Evolutionary conservation across 2,888 invertebrate species (phyloP).

Genomic region (Eupsilia transversa): DNA sequence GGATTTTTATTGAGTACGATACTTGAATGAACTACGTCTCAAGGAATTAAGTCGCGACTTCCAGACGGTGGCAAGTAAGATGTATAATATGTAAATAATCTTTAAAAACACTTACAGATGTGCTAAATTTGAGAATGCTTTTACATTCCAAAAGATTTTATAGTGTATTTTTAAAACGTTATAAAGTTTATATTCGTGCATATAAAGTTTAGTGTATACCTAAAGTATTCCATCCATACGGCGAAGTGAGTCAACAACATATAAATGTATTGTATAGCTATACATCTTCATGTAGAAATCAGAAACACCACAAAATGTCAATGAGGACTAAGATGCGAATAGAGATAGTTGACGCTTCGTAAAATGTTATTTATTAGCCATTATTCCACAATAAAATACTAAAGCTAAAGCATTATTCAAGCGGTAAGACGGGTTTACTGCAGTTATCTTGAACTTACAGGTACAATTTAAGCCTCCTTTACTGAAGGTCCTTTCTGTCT

Average conservation of each 20-base stretch:
- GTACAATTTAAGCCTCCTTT: not conserved
- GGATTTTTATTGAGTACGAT: not conserved
- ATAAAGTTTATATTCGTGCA: slow-evolving; percentile 34
- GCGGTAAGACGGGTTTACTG: no score
- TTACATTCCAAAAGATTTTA: slow-evolving; percentile 2
- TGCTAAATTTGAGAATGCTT: not conserved
- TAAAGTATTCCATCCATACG: slow-evolving; percentile 14
- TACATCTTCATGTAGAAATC: slow-evolving; percentile 11
- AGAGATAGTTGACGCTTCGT: slow-evolving; percentile 19
- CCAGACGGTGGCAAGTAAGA: not conserved
- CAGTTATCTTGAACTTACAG: no score
- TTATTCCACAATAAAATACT: not conserved
- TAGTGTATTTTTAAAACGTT: slow-evolving; percentile 22
- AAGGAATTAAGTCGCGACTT: not conserved
- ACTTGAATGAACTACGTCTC: not conserved
- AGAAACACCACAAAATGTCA: slow-evolving; percentile 14
- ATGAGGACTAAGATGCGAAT: slow-evolving; percentile 20
- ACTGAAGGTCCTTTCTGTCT: not conserved
- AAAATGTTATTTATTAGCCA: slow-evolving; percentile 15
- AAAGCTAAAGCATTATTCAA: not conserved
- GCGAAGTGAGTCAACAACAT: slow-evolving; percentile 41
- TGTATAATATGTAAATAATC: not conserved
- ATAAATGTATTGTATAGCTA: slow-evolving; percentile 1
- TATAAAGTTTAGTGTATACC: slow-evolving; percentile 33
- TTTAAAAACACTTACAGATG: slow-evolving; percentile 10